These are phyloP conservation scores for Cladopsammia gracilis DNA, from an alignment of 64 coral and sea anemone species.

Conservation along the genomic window DNA sequence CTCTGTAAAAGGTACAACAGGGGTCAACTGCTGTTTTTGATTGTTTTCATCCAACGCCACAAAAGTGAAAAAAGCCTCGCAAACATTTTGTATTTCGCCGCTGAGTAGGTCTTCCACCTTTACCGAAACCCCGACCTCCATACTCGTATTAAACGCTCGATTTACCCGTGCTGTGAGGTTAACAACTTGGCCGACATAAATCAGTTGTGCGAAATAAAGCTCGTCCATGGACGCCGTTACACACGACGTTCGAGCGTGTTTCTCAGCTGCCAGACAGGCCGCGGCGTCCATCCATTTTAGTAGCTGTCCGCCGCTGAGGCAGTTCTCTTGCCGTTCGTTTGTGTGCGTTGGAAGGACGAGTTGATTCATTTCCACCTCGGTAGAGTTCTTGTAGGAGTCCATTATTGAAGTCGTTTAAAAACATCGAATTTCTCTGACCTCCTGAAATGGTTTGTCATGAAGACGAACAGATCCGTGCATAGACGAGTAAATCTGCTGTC, in stretches of 20 bases:
- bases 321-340: constrained; percentile 62
- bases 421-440: too few relatives aligned
- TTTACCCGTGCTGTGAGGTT: constrained; percentile 73
- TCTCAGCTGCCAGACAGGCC: constrained; percentile 83
- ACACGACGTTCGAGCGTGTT: constrained; percentile 73
- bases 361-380: constrained; percentile 75
- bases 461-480: too few relatives aligned
- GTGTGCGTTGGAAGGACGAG: constrained; percentile 70
- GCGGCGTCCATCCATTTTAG: constrained; percentile 83
- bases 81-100: constrained; percentile 28
- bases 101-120: constrained; percentile 67
- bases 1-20: constrained; percentile 65
- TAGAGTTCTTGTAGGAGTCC: constrained; percentile 18
- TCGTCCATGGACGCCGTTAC: constrained; percentile 81
- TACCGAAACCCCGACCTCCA: constrained; percentile 79
- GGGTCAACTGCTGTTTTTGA: constrained; percentile 60
- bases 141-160: constrained; percentile 83
- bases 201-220: constrained; percentile 61
- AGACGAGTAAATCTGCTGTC: too few relatives aligned
- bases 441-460: not conserved
- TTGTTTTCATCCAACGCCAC: constrained; percentile 53
- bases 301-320: constrained; percentile 68
- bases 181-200: constrained; percentile 78
- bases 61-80: constrained; percentile 76
- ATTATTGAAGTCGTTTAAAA: too few relatives aligned